Percentiles rank a stretch among this genome's conserved stretches.
phyloP scores from a whole-genome alignment of 2,888 invertebrate genomes.

The Tromatobia lineatoria region DNA sequence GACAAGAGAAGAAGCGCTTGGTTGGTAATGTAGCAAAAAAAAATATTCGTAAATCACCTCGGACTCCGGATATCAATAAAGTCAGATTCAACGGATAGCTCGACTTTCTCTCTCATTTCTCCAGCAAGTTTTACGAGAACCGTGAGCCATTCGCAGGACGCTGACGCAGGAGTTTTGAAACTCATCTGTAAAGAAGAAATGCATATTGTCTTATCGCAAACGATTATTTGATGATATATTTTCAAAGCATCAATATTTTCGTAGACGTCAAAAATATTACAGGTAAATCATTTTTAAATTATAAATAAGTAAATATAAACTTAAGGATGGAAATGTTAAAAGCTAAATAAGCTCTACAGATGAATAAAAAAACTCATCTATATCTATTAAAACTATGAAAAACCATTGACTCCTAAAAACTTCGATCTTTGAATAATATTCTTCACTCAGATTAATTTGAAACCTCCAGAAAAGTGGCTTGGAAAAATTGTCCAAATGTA shows the following conservation, averaged over 20 bases:
- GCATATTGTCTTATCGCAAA: slow-evolving; percentile 10
- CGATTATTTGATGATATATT: background rate
- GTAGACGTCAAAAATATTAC: background rate
- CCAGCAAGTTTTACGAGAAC: slow-evolving; percentile 91
- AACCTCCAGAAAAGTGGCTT: too few species aligned
- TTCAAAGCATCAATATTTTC: background rate
- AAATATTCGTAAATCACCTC: slow-evolving; percentile 70
- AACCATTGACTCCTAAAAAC: background rate
- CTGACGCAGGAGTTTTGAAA: slow-evolving; percentile 91
- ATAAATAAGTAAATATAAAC: too few species aligned
- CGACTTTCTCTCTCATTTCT: slow-evolving; percentile 91
- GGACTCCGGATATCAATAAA: slow-evolving; percentile 82
- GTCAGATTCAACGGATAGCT: slow-evolving; percentile 88
- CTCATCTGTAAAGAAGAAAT: slow-evolving; percentile 88
- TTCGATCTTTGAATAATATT: too few species aligned
- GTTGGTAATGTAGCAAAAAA: slow-evolving; percentile 31
- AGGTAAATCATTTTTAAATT: too few species aligned
- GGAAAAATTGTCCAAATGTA: too few species aligned
- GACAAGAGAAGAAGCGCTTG: background rate
- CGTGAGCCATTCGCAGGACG: slow-evolving; percentile 96
- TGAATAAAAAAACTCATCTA: too few species aligned
- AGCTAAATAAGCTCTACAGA: too few species aligned
- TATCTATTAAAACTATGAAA: background rate
- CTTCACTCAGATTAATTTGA: too few species aligned
- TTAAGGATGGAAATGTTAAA: too few species aligned